These are phyloP conservation scores for Fistularia commersonii DNA, from an alignment of 2,797 vertebrate species.

Conservation along the genomic window DNA sequence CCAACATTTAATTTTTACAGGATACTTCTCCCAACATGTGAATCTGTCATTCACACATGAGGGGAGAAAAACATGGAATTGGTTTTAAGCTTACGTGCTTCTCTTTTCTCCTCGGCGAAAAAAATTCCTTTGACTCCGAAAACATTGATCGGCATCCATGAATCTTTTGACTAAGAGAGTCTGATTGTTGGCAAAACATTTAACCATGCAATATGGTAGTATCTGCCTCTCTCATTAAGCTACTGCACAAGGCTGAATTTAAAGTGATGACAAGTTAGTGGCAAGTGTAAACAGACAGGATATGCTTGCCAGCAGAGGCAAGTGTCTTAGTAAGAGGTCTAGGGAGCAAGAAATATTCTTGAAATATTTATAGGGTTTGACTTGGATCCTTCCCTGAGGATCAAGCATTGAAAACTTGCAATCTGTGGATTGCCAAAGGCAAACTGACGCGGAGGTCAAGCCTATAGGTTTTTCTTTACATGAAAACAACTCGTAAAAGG, in stretches of 20 bases:
- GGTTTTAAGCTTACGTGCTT: constrained; percentile 32
- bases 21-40: constrained; percentile 33
- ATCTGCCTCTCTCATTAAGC: constrained; percentile 57
- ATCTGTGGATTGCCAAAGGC: constrained; percentile 82
- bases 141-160: constrained; percentile 50
- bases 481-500: constrained; percentile 83
- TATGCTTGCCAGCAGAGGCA: constrained; percentile 48
- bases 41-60: constrained; percentile 42
- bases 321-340: constrained; percentile 65
- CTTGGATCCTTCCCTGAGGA: constrained; percentile 80
- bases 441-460: constrained; percentile 79
- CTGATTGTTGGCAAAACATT: constrained; percentile 57
- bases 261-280: constrained; percentile 58
- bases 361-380: constrained; percentile 90
- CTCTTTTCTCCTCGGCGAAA: constrained; percentile 5
- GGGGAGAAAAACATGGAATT: constrained; percentile 20
- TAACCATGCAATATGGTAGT: constrained; percentile 45
- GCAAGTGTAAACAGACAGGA: constrained; percentile 56
- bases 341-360: constrained; percentile 69
- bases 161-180: constrained; percentile 35
- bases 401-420: constrained; percentile 77
- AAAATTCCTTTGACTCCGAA: constrained; percentile 29
- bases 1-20: constrained; percentile 34
- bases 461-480: constrained; percentile 86
- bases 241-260: constrained; percentile 51